A percentile compares a stretch with the other conserved stretches of the same genome.
Evolutionary conservation across 92 coral and sea anemone species (phyloP).

Genomic region (Phymanthus crucifer): DNA sequence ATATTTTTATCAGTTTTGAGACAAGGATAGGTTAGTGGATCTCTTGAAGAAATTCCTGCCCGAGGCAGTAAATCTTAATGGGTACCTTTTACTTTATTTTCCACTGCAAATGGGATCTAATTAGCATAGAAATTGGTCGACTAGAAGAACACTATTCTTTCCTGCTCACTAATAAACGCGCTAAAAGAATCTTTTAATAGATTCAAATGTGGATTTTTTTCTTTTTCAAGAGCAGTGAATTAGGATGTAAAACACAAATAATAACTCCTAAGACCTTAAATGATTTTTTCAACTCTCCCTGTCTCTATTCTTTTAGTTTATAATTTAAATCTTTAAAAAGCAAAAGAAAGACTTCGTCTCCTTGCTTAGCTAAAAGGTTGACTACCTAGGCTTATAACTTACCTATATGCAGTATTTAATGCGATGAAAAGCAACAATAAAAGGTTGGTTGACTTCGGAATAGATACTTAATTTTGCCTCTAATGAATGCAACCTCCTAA

Average conservation of each 20-base stretch:
- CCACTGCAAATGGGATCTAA: slow-evolving; percentile 67
- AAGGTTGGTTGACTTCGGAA: slow-evolving; percentile 1
- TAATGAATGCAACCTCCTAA: slow-evolving; percentile 11
- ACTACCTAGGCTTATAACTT: neutral
- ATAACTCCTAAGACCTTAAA: slow-evolving; percentile 37
- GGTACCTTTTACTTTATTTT: slow-evolving; percentile 54
- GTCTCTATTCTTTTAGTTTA: neutral
- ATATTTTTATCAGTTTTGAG: neutral
- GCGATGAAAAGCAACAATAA: slow-evolving; percentile 8
- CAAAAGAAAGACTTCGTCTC: neutral
- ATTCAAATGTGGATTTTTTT: slow-evolving; percentile 54
- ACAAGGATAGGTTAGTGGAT: slow-evolving; percentile 14
- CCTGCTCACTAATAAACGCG: slow-evolving; percentile 72
- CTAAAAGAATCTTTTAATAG: slow-evolving; percentile 72
- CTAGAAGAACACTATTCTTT: slow-evolving; percentile 28
- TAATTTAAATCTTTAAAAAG: neutral
- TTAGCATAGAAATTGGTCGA: slow-evolving; percentile 93
- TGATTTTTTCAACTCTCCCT: neutral
- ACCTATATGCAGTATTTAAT: neutral
- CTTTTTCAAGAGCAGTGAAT: slow-evolving; percentile 66
- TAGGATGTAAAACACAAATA: slow-evolving; percentile 48
- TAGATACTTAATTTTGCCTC: slow-evolving; percentile 24
- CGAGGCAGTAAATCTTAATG: slow-evolving; percentile 22
- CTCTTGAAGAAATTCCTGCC: slow-evolving; percentile 21
- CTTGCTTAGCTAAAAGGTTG: no score